phyloP scores from a whole-genome alignment of 2,888 invertebrate genomes.

The Petrolisthes manimaculis region DNA sequence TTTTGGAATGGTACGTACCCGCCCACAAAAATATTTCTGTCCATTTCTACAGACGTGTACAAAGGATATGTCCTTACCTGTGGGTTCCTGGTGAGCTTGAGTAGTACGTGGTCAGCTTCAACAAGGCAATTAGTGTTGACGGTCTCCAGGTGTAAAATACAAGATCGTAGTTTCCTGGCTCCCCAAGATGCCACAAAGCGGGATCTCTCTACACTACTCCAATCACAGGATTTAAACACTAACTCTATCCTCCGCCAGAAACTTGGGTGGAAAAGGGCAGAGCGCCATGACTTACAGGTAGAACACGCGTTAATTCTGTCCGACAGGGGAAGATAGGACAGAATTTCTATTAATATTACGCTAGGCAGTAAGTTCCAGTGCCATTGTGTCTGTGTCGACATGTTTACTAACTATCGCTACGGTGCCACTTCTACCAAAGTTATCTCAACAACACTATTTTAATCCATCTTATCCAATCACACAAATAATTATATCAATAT shows the following conservation, averaged over 20 bases:
- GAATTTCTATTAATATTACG: constrained; percentile 69
- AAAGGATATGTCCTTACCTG: constrained; percentile 29
- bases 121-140: constrained; percentile 55
- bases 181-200: constrained; percentile 60
- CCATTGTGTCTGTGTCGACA: constrained; percentile 65
- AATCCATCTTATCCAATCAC: neutral
- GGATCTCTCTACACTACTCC: constrained; percentile 47
- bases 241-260: constrained; percentile 70
- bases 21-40: too few relatives aligned
- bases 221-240: constrained; percentile 54
- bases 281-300: constrained; percentile 75
- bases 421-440: constrained; percentile 54
- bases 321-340: constrained; percentile 72
- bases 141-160: constrained; percentile 56
- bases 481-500: neutral
- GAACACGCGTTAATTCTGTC: constrained; percentile 74
- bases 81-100: constrained; percentile 60
- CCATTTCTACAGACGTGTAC: too few relatives aligned
- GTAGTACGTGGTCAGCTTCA: constrained; percentile 58
- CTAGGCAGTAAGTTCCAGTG: constrained; percentile 64
- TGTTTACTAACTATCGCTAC: constrained; percentile 64
- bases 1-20: too few relatives aligned
- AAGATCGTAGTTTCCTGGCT: constrained; percentile 56
- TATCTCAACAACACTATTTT: neutral
- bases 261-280: constrained; percentile 72